Conservation (phyloP, 2,113 vertebrate genomes). For the Muntiacus muntjak region DNA sequence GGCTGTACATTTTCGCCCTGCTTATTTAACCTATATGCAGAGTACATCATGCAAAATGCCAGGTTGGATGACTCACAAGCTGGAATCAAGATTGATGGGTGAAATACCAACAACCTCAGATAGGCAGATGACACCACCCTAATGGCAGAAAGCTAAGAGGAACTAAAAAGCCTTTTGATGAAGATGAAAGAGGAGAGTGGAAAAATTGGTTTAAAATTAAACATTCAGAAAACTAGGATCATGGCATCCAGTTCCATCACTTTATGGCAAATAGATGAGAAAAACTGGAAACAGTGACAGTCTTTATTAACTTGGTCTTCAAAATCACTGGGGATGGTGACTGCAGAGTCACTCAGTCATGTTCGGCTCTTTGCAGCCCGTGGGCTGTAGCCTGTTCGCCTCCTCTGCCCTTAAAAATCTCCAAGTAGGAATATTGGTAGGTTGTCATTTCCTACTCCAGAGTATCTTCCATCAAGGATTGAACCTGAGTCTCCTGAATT, state of each 20-base stretch:
- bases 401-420: background rate
- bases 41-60: background rate
- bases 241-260: background rate
- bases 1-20: background rate
- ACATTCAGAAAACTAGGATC: background rate
- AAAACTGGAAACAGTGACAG: background rate
- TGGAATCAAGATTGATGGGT: background rate
- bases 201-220: background rate
- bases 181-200: background rate
- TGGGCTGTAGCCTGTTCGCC: background rate
- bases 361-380: accelerated
- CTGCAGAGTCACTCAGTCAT: background rate
- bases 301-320: background rate
- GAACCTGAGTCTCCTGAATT: background rate
- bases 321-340: background rate
- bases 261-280: background rate
- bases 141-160: background rate
- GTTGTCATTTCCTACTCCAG: background rate
- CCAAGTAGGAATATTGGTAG: background rate
- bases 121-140: background rate
- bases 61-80: background rate
- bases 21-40: background rate
- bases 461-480: background rate
- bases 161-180: background rate
- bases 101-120: background rate